Evolutionary conservation across 2,797 vertebrate genomes (phyloP).

Genomic region (Oryzias sinensis): DNA sequence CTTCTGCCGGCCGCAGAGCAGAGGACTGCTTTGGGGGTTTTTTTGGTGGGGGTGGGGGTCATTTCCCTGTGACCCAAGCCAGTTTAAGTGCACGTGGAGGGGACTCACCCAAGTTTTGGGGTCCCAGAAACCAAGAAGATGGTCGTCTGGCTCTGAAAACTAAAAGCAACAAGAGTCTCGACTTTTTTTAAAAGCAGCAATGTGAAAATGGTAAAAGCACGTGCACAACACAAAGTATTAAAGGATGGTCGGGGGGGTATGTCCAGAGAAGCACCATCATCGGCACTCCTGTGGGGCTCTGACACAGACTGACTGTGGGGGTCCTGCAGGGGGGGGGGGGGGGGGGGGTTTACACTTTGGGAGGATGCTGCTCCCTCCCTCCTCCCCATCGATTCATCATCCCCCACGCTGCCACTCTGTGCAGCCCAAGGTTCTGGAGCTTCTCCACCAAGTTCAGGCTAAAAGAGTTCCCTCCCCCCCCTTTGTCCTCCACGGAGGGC

Average conservation of each 20-base stretch:
- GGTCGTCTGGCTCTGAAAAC: slow-evolving; percentile 36
- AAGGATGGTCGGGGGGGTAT: not conserved
- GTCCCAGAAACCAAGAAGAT: no score
- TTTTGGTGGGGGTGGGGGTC: slow-evolving; percentile 25
- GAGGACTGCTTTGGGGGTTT: not conserved
- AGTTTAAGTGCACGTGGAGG: slow-evolving; percentile 51
- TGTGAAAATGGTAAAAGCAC: slow-evolving; percentile 40
- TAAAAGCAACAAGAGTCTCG: slow-evolving; percentile 16
- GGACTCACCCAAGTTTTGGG: no score
- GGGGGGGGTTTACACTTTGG: slow-evolving; percentile 31
- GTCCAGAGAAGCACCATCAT: slow-evolving; percentile 4
- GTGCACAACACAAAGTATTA: slow-evolving; percentile 49
- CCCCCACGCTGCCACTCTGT: slow-evolving; percentile 79
- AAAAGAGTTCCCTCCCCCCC: slow-evolving; percentile 69
- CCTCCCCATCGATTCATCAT: slow-evolving; percentile 27
- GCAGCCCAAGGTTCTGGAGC: slow-evolving; percentile 79
- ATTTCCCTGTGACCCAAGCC: slow-evolving; percentile 40
- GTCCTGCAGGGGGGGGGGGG: slow-evolving; percentile 23
- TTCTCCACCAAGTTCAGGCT: slow-evolving; percentile 85
- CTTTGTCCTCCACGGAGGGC: slow-evolving; percentile 11
- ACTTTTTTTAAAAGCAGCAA: slow-evolving; percentile 27
- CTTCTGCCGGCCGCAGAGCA: no score
- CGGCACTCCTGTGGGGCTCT: slow-evolving; percentile 45
- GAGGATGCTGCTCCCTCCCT: slow-evolving; percentile 20
- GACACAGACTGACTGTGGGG: slow-evolving; percentile 41